Base-by-base conservation (phyloP, 2,113 vertebrate genomes). In the Erythrocercus mccallii region DNA sequence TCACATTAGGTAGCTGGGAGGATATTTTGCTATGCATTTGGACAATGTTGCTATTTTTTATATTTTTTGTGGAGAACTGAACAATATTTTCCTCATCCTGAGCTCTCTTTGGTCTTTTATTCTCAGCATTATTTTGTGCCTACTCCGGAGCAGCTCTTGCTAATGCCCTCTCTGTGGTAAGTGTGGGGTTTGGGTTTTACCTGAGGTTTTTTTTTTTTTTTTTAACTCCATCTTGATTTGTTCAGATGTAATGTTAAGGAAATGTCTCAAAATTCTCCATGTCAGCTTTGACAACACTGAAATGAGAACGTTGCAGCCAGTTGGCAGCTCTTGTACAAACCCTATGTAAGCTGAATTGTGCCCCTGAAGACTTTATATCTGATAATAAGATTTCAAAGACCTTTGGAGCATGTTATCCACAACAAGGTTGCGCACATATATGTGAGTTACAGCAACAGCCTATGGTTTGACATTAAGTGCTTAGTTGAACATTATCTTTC, bases 61-160 rank as follows among this genome's bases (percentile, higher is more conserved):
- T n/a, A n/a, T n/a, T 45, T 45, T 45, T 45, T 40, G 38, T 40
- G 38, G 20, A 84, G 74, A 68, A 10, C 4, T 76, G 20, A 91
- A 47, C 5, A 60, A 7, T 23, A 48, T 30, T 61, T 91, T 50
- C 54, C 18, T 79, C 24, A 54, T 19, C 16, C 51, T 81, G 27
- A 71, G 16, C 12, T 53, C 6, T 56, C 54, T 66, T 70, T 87
- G 48, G 23, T 96, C 70, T 95, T 69, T 44, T 79, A 86, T 85
- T 69, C 45, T 45, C 88, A 99, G 98, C 98, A 7, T 86, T 98
- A 81, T 99, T 99, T 92, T 98, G 99, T 53, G 99, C 99, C 65
- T 99, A 99, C 94, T 97, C 99, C 0, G 98, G 99, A 87, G 98
- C 98, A 33, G 99, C 98, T 51, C 98, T 99, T 56, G 93, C 97